A percentile compares a stretch with the other conserved stretches of the same genome.
phyloP scores from a whole-genome alignment of 30 jellyfish, hydroid and myxozoan species.

The Cassiopea xamachana region DNA sequence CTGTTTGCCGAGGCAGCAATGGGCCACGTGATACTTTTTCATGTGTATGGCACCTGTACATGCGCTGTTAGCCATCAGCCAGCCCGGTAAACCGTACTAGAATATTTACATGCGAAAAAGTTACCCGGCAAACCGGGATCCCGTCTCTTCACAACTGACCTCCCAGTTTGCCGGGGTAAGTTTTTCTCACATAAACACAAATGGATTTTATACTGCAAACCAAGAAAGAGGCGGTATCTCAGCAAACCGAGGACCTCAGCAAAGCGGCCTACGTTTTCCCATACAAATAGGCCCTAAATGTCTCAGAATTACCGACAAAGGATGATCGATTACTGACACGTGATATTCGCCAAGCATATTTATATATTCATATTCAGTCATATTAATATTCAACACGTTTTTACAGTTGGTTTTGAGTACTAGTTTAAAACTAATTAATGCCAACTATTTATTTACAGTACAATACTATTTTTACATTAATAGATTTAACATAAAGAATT shows the following conservation, averaged over 20 bases:
- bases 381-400: no score
- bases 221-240: not conserved
- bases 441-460: no score
- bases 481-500: no score
- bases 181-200: not conserved
- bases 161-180: not conserved
- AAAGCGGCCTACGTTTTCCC: not conserved
- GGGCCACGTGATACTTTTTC: not conserved
- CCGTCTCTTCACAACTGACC: not conserved
- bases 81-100: not conserved
- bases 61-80: not conserved
- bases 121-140: not conserved
- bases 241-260: not conserved
- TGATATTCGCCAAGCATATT: no score
- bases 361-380: no score
- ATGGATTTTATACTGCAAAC: not conserved
- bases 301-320: no score
- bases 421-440: no score
- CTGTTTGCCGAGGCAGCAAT: not conserved
- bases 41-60: not conserved
- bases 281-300: not conserved
- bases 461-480: no score
- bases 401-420: no score
- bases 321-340: no score
- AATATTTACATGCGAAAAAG: not conserved